phyloP scores from a whole-genome alignment of 2,113 vertebrate genomes.

The Romanogobio albipinnatus region DNA sequence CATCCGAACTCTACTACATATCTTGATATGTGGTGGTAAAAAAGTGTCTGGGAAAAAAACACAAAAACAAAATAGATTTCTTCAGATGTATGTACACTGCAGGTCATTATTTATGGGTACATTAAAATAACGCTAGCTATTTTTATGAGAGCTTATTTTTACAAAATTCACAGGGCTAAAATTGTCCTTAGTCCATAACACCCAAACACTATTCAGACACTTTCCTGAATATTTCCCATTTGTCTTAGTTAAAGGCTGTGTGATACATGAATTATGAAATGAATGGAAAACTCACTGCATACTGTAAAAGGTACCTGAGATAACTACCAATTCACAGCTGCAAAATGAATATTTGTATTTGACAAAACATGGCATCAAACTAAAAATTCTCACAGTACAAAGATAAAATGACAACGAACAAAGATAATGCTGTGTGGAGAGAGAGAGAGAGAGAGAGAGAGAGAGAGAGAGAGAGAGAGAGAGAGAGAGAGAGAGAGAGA shows the following conservation, averaged over 20 bases:
- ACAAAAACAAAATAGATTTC: too few relatives aligned
- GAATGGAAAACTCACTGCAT: neutral
- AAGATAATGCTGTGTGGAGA: neutral
- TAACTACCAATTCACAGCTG: conserved; percentile 14
- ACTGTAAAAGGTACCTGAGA: neutral
- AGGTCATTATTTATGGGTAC: neutral
- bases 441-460: neutral
- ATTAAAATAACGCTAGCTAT: neutral
- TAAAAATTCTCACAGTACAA: neutral
- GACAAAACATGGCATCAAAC: conserved; percentile 1
- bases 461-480: conserved; percentile 34
- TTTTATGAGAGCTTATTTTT: neutral
- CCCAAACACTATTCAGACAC: neutral
- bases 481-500: neutral
- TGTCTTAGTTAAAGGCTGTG: neutral
- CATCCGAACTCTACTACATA: too few relatives aligned
- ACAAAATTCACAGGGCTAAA: neutral
- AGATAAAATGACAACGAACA: neutral
- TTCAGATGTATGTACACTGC: neutral
- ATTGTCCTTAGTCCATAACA: neutral
- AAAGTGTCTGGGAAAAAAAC: too few relatives aligned
- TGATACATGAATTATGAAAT: neutral
- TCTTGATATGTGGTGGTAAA: too few relatives aligned
- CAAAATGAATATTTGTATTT: conserved; percentile 6
- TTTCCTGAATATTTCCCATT: neutral